phyloP scores from a whole-genome alignment of 2,113 vertebrate genomes.

The Cheirogaleus medius region DNA sequence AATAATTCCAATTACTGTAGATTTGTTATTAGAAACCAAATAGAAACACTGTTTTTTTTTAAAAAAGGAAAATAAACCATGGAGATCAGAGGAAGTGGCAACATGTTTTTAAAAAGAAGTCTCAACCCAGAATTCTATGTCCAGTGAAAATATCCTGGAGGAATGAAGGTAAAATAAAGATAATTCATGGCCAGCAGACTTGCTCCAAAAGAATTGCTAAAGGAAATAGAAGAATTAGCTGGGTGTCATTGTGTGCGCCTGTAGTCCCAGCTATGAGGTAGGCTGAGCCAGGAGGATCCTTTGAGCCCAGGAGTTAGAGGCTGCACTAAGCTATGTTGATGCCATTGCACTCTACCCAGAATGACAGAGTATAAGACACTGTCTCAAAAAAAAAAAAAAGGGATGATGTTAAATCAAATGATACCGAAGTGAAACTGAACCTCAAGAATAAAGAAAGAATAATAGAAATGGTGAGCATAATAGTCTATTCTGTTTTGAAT shows the following conservation, averaged over 20 bases:
- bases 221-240: not conserved
- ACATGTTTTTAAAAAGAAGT: conserved; percentile 9
- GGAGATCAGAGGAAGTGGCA: not conserved
- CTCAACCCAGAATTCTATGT: not conserved
- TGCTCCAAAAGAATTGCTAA: not conserved
- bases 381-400: too few species aligned
- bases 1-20: not conserved
- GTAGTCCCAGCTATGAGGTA: too few species aligned
- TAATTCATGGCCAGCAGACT: not conserved
- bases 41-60: not conserved
- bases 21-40: not conserved
- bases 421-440: not conserved
- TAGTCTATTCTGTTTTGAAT: not conserved
- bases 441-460: not conserved
- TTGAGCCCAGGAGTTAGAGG: too few species aligned
- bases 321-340: too few species aligned
- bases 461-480: not conserved
- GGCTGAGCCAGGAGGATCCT: too few species aligned
- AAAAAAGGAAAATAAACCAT: not conserved
- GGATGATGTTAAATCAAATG: not conserved
- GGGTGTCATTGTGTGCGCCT: too few species aligned
- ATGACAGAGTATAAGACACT: too few species aligned
- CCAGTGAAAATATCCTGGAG: not conserved
- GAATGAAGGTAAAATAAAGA: not conserved
- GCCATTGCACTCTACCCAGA: too few species aligned